Evolutionary conservation across 1,140 invertebrate genomes (phyloP), one percentile per base, ranked within the genome.

Genomic region (Pararge aegeria): DNA sequence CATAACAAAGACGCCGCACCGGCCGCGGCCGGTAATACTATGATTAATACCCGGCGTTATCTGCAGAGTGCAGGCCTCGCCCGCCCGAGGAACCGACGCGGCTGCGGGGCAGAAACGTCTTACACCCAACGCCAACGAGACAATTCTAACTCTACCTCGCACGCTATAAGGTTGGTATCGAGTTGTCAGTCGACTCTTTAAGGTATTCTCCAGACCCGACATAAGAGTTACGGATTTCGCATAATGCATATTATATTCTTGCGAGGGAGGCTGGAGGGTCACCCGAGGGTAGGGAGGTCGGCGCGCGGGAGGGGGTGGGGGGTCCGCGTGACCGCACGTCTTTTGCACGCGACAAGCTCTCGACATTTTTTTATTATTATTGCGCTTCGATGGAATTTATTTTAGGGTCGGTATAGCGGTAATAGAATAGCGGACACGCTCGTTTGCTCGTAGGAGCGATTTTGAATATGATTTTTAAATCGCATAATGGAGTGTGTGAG

Each of bases 341-440:
- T 85, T 81, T 81, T 84, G 80, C 86, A 87, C 86, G 83, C 86
- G 86, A 87, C 86, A 83, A 80, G 71, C 78, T 86, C 82, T 83
- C 78, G 75, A 89, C 83, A 87, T 89, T 89, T 89, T 88, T 89
- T 89, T 89, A 89, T 89, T 89, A 87, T 89, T 89, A 89, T 89
- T 89, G 82, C 80, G 83, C 86, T 85, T 80, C 82, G 80, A 85
- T 85, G 85, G 84, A 85, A 85, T 85, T 84, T 83, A 80, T 78
- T 73, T 70, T 56, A 80, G 80, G 80, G 80, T 75, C 77, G 38
- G 16, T 3, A 34, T 34, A 34, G 10, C 30, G 69, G 70, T 75
- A 77, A 79, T 78, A 74, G 71, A 83, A 83, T 80, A 77, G 66
- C 72, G 69, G 73, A 60, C 68, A 77, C 78, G 76, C 73, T 78